Evolutionary conservation across 2,797 vertebrate species (phyloP).

Genomic region (Pelochelys cantorii): DNA sequence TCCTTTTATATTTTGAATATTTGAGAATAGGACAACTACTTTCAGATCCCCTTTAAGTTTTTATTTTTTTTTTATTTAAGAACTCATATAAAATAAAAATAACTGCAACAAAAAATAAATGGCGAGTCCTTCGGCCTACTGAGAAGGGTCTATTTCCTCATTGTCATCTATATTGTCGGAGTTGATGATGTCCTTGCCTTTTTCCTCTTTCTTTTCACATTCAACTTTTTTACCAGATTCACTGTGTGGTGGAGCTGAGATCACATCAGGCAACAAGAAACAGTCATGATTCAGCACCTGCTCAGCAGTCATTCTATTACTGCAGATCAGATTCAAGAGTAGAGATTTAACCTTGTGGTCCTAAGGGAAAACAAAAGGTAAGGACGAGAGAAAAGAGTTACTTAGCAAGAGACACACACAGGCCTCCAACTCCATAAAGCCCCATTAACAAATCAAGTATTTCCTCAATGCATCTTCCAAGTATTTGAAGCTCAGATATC

Average conservation of each 20-base stretch:
- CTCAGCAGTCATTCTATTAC: conserved; percentile 73
- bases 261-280: conserved; percentile 52
- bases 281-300: conserved; percentile 76
- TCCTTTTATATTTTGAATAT: conserved; percentile 10
- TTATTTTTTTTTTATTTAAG: conserved; percentile 18
- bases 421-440: background rate
- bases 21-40: conserved; percentile 29
- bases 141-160: background rate
- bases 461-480: background rate
- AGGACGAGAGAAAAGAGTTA: background rate
- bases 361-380: conserved; percentile 63
- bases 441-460: background rate
- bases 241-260: conserved; percentile 19
- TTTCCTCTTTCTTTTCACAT: conserved; percentile 40
- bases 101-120: background rate
- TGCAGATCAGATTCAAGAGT: conserved; percentile 74
- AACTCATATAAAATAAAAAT: conserved; percentile 45
- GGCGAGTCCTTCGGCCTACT: background rate
- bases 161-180: conserved; percentile 29
- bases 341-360: conserved; percentile 77
- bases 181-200: conserved; percentile 1
- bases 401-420: conserved; percentile 31
- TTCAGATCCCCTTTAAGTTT: conserved; percentile 11
- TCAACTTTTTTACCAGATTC: conserved; percentile 35
- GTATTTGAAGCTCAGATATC: background rate